Evolutionary conservation across 2,888 invertebrate genomes (phyloP), one percentile per base, ranked within the genome.

Genomic region (Yponomeuta malinellus): DNA sequence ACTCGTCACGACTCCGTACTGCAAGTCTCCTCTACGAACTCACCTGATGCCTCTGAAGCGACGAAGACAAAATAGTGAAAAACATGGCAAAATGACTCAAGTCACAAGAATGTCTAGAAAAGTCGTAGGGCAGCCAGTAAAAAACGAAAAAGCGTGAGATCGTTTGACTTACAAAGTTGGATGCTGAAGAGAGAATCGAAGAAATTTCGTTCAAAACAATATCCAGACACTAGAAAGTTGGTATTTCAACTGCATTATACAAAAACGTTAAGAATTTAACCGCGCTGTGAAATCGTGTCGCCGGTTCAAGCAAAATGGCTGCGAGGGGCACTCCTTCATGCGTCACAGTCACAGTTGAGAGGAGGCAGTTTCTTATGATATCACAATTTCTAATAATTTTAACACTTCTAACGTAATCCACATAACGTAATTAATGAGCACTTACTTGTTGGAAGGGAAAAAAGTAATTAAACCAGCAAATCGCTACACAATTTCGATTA

Each of bases 391-490:
- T 23, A 63, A 48, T 71, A 69, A 74, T 71, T 23, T 70, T 74
- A 78, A 78, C 83, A 84, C 86, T 74, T 80, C 79, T 79, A 79
- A 83, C 81, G 77, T 79, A 77, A 82, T 78, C 74, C 89, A 88
- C 90, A 82, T 78, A 81, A 79, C 81, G 80, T 76, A 83, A 86
- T 81, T 83, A 78, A 74, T 81, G 78, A 79, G 74, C 89, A 93
- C 92, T 93, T 93, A 93, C 92, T 93, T 92, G 92, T 87, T 90
- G 83, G 89, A 92, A 92, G 92, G 92, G 92, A 83, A 86, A 87
- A 88, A 86, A 87, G 87, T 91, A 88, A 89, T 88, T 84, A 87
- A 90, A 89, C 89, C 90, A 91, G 92, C 90, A 90, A 91, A 90
- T 90, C 88, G 87, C 88, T 86, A 88, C 88, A 90, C 87, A 87